phyloP scores from a whole-genome alignment of 2,113 vertebrate species.

The Salminus brasiliensis region DNA sequence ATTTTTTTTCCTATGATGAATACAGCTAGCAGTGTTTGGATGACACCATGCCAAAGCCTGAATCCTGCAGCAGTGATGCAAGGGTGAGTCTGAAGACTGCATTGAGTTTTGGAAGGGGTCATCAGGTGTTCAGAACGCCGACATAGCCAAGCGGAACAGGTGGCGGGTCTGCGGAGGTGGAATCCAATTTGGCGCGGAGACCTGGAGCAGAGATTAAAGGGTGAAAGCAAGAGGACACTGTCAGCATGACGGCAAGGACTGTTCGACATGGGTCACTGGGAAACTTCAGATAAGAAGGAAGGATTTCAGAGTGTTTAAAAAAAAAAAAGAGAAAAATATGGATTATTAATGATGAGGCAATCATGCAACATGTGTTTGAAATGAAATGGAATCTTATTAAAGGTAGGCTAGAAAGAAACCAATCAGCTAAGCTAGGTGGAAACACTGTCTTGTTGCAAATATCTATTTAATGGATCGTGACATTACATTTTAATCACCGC shows the following conservation, averaged over 20 bases:
- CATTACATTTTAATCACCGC: no score
- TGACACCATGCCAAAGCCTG: conserved; percentile 33
- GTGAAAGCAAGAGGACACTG: conserved; percentile 58
- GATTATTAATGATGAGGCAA: conserved; percentile 26
- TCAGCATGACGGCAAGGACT: conserved; percentile 51
- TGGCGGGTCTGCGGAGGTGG: conserved; percentile 55
- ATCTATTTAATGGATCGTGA: neutral
- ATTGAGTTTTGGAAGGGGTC: conserved; percentile 49
- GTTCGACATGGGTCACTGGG: conserved; percentile 55
- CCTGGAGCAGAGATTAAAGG: conserved; percentile 60
- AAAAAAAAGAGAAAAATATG: neutral
- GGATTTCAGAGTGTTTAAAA: conserved; percentile 39
- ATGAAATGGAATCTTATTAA: conserved; percentile 14
- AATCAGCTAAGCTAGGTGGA: neutral
- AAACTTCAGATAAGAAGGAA: conserved; percentile 50
- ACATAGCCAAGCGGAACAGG: conserved; percentile 56
- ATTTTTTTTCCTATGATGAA: conserved; percentile 24
- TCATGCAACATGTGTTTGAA: neutral
- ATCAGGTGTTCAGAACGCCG: conserved; percentile 53
- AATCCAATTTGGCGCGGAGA: conserved; percentile 60
- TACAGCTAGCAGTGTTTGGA: conserved; percentile 3
- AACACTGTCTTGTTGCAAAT: neutral
- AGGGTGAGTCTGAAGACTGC: conserved; percentile 50
- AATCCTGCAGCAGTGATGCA: conserved; percentile 22
- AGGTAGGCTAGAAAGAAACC: neutral